Evolutionary conservation across 1,140 invertebrate genomes (phyloP), one percentile per base, ranked within the genome.

Genomic region (Myzus persicae): DNA sequence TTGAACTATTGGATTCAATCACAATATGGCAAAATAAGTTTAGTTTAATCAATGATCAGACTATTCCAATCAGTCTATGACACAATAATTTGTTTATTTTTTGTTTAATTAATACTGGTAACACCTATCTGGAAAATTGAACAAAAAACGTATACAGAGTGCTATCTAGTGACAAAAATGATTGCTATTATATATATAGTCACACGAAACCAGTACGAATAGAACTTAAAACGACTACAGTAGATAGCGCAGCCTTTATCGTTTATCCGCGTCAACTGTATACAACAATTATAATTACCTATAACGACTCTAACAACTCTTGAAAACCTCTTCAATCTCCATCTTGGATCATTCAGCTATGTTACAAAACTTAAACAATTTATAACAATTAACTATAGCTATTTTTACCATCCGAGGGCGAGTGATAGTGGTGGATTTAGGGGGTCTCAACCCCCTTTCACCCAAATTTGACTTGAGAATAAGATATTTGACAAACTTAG

Each of bases 371-470:
- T 67, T 14, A 31, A 31, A 67, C 24, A 31, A n/a, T n/a, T n/a
- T 20, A n/a, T n/a, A 76, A 76, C n/a, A n/a, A n/a, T 76, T 0
- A 18, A 76, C 5, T 4, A n/a, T 14, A n/a, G 3, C 1, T n/a
- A 76, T 76, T n/a, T 6, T 18, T n/a, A 18, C 31, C 3, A 59
- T 31, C 11, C 54, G 26, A 24, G 31, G 31, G n/a, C 1, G 14
- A 76, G 59, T n/a, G 4, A 18, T 0, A 18, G 31, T 76, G 31
- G 31, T n/a, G 31, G 14, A 18, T 76, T 76, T 18, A 76, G 11
- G 14, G 14, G 0, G 14, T 18, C 31, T 36, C 59, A 6, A 18
- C 59, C 0, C 5, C 5, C 0, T 31, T 14, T 3, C 4, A 9
- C 14, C 9, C 31, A 67, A 6, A 31, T 59, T 59, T 26, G 24